Conservation (phyloP, 2,113 vertebrate genomes). For the Circaetus cinerascens region DNA sequence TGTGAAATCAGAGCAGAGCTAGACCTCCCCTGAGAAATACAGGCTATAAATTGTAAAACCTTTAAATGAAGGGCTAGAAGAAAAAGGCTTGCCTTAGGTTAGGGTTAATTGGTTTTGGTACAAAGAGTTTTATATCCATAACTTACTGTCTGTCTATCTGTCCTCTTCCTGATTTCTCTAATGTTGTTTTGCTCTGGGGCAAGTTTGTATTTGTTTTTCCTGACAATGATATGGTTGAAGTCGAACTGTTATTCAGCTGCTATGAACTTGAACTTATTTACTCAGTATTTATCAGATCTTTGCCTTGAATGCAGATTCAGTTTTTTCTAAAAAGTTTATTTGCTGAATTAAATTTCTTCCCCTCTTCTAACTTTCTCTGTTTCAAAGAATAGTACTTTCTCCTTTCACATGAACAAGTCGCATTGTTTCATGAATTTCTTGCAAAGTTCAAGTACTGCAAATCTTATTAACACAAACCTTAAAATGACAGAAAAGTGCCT, state of each 20-base stretch:
- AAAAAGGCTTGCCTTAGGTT: constrained; percentile 64
- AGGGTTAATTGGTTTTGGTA: constrained; percentile 74
- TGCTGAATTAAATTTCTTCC: not conserved
- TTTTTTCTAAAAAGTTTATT: not conserved
- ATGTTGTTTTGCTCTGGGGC: constrained; percentile 63
- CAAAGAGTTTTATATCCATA: constrained; percentile 76
- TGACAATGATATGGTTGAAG: constrained; percentile 52
- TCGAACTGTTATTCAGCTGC: constrained; percentile 42
- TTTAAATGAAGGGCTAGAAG: constrained; percentile 70
- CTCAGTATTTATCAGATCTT: constrained; percentile 41
- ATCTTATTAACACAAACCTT: not conserved
- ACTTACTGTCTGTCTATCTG: constrained; percentile 77
- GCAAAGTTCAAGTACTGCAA: not conserved
- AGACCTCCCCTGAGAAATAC: constrained; percentile 76
- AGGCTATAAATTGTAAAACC: constrained; percentile 72
- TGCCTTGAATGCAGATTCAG: not conserved
- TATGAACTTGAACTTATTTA: constrained; percentile 36
- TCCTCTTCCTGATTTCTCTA: constrained; percentile 67
- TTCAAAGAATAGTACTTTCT: not conserved
- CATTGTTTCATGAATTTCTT: not conserved
- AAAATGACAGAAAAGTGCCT: not conserved
- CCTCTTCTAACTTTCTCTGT: not conserved
- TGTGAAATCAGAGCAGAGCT: constrained; percentile 62
- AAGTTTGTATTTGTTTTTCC: constrained; percentile 65
- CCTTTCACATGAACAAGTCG: not conserved